Percentiles rank a stretch among this genome's conserved stretches.
Conservation (phyloP, 92 coral and sea anemone species). For the Paramuricea clavata region DNA sequence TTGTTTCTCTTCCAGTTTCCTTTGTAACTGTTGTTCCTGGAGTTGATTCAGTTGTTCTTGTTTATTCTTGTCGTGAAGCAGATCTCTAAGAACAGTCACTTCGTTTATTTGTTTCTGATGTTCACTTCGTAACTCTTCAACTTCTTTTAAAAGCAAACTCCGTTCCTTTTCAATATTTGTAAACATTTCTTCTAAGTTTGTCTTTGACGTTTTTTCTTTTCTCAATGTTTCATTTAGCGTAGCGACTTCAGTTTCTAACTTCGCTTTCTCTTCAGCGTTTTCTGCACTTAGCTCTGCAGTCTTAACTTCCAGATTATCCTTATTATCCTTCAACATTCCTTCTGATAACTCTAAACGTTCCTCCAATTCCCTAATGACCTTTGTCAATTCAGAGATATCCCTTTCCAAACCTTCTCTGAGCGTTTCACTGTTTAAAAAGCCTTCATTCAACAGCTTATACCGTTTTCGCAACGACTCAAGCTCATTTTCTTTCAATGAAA, state of each 20-base stretch:
- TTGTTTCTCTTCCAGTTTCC: neutral
- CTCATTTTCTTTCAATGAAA: constrained; percentile 36
- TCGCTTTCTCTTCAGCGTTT: constrained; percentile 1
- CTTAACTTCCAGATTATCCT: neutral
- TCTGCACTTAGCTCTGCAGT: neutral
- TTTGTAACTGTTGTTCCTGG: neutral
- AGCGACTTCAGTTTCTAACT: neutral
- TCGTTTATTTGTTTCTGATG: neutral
- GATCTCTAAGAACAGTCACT: neutral
- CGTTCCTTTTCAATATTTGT: constrained; percentile 32
- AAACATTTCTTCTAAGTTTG: constrained; percentile 32
- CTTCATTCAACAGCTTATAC: constrained; percentile 36
- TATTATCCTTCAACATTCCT: neutral
- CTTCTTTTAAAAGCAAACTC: constrained; percentile 18
- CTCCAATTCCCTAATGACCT: constrained; percentile 21
- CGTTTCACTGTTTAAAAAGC: constrained; percentile 18
- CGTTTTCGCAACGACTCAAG: constrained; percentile 27
- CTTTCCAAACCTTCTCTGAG: constrained; percentile 38
- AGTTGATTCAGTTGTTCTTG: neutral
- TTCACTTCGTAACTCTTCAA: neutral
- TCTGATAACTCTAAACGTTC: constrained; percentile 2
- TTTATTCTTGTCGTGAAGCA: constrained; percentile 1
- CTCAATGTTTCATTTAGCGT: neutral
- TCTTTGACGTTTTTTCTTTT: neutral
- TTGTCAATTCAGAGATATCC: constrained; percentile 6